These are phyloP conservation scores for Cydia amplana DNA, from an alignment of 1,140 invertebrate genomes.

Conservation along the genomic window DNA sequence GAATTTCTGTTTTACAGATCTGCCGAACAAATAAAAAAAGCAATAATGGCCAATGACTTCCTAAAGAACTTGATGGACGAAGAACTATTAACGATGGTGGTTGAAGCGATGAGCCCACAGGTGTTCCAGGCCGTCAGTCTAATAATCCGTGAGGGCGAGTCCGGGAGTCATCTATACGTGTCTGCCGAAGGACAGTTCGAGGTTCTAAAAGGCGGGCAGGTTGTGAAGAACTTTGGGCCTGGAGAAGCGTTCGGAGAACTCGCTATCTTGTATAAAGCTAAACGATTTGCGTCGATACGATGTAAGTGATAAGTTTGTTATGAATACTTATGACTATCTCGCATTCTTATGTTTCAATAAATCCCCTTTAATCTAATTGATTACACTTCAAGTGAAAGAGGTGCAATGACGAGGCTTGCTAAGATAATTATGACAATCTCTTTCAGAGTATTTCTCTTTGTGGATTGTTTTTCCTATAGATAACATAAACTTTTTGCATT, in stretches of 20 bases:
- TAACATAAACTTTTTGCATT: too few species aligned
- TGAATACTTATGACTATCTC: background rate
- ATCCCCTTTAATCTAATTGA: background rate
- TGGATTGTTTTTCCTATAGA: too few species aligned
- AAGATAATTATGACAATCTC: too few species aligned
- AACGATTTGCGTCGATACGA: constrained; percentile 90
- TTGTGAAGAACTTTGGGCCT: constrained; percentile 88
- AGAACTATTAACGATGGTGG: constrained; percentile 89
- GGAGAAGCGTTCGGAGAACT: constrained; percentile 96
- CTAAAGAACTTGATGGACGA: constrained; percentile 93
- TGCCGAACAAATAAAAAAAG: constrained; percentile 78
- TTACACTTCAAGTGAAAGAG: background rate
- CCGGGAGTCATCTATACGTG: constrained; percentile 89
- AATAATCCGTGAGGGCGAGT: constrained; percentile 94
- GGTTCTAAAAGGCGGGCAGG: constrained; percentile 89
- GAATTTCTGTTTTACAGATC: constrained; percentile 63
- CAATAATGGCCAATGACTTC: constrained; percentile 93
- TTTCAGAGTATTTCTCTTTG: too few species aligned
- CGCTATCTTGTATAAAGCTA: constrained; percentile 95
- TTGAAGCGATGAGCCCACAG: constrained; percentile 94
- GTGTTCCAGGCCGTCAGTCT: constrained; percentile 86
- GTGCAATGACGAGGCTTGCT: too few species aligned
- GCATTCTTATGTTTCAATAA: background rate
- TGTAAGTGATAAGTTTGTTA: constrained; percentile 77
- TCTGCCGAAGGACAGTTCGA: constrained; percentile 92